Conservation (phyloP, 2,113 vertebrate genomes). For the Chaetodon auriga region DNA sequence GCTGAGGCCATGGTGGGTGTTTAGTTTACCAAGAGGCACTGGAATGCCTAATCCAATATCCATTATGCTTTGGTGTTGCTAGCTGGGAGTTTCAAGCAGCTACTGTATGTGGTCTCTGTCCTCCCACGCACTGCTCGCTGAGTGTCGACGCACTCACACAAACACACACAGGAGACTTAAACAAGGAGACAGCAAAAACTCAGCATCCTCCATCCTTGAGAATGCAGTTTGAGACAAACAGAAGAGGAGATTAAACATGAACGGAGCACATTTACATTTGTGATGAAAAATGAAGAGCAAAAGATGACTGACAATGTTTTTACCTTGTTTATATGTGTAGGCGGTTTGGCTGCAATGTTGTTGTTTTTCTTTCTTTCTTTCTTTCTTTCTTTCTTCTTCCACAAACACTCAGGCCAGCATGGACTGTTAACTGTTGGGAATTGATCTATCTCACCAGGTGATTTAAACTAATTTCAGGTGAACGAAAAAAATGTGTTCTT, state of each 20-base stretch:
- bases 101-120: slow-evolving; percentile 17
- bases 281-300: too few species aligned
- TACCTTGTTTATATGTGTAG: too few species aligned
- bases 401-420: too few species aligned
- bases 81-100: slow-evolving; percentile 18
- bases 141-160: background rate
- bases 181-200: background rate
- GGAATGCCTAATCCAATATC: slow-evolving; percentile 42
- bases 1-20: slow-evolving; percentile 10
- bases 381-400: too few species aligned
- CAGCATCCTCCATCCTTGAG: background rate
- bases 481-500: too few species aligned
- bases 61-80: slow-evolving; percentile 3
- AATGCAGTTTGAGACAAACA: background rate
- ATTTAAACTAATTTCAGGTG: too few species aligned
- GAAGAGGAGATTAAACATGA: background rate
- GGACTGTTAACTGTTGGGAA: too few species aligned
- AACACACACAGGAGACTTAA: background rate
- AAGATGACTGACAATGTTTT: too few species aligned
- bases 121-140: slow-evolving; percentile 27
- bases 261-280: background rate
- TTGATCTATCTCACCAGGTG: too few species aligned
- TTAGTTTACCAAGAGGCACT: slow-evolving; percentile 21
- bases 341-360: too few species aligned
- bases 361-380: too few species aligned